These are phyloP conservation scores for Bombus terrestris DNA, from an alignment of 1,140 invertebrate species.

Conservation along the genomic window DNA sequence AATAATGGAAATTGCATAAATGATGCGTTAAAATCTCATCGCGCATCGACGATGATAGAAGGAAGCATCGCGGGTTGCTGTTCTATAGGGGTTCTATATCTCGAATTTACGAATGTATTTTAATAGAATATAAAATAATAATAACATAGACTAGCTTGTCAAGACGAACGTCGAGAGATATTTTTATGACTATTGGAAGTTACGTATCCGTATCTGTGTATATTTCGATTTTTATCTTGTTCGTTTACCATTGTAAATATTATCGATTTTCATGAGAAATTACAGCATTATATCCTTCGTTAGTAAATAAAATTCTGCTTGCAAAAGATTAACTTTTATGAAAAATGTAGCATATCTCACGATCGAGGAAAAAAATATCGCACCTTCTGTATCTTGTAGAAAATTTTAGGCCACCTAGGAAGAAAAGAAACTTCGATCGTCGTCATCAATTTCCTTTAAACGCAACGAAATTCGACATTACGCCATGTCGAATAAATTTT, in stretches of 20 bases:
- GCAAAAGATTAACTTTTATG: neutral
- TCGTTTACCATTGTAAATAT: no score
- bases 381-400: rapidly evolving
- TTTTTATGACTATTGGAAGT: no score
- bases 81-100: neutral
- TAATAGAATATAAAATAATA: no score
- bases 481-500: neutral
- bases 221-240: no score
- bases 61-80: neutral
- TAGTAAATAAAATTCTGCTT: neutral
- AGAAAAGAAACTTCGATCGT: neutral
- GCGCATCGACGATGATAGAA: neutral
- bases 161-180: no score
- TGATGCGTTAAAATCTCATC: neutral
- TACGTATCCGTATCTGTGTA: no score
- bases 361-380: neutral
- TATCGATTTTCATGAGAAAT: no score
- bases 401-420: neutral
- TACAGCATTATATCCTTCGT: no score
- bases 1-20: neutral
- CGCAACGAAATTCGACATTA: neutral
- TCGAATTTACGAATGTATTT: no score
- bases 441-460: neutral
- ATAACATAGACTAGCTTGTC: no score
- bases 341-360: neutral